phyloP scores from a whole-genome alignment of 2,113 vertebrate genomes.

The Eulemur macaco region DNA sequence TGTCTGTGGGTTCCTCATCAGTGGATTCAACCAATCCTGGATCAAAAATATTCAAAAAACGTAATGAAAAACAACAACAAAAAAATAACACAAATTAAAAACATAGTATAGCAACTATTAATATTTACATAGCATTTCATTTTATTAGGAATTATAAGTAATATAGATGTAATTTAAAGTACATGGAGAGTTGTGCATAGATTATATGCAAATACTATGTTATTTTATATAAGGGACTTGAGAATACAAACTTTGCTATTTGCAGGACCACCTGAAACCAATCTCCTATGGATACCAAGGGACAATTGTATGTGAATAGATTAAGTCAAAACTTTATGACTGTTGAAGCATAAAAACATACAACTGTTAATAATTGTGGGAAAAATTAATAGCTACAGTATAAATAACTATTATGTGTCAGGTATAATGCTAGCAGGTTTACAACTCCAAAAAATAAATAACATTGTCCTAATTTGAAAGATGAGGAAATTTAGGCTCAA shows the following conservation, averaged over 20 bases:
- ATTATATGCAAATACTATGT: neutral
- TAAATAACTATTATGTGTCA: neutral
- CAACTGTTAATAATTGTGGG: neutral
- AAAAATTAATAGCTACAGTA: neutral
- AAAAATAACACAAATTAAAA: neutral
- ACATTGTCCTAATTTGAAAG: neutral
- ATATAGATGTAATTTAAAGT: neutral
- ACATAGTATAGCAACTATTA: neutral
- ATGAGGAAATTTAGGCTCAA: neutral
- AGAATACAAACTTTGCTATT: neutral
- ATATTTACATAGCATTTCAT: neutral
- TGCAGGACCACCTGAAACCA: neutral
- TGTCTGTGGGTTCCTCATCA: neutral
- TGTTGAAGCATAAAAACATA: neutral
- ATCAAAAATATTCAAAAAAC: neutral
- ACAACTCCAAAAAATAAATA: neutral
- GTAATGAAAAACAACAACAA: neutral
- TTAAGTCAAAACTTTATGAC: neutral
- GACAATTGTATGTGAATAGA: neutral
- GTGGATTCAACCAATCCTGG: neutral
- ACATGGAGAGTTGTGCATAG: neutral
- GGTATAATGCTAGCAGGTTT: neutral
- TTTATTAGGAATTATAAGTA: neutral
- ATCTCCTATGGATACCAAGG: neutral
- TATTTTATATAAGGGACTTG: neutral